A percentile compares a stretch with the other conserved stretches of the same genome.
Conservation (phyloP, 30 jellyfish, hydroid and myxozoan genomes). For the Nemopilema nomurai region DNA sequence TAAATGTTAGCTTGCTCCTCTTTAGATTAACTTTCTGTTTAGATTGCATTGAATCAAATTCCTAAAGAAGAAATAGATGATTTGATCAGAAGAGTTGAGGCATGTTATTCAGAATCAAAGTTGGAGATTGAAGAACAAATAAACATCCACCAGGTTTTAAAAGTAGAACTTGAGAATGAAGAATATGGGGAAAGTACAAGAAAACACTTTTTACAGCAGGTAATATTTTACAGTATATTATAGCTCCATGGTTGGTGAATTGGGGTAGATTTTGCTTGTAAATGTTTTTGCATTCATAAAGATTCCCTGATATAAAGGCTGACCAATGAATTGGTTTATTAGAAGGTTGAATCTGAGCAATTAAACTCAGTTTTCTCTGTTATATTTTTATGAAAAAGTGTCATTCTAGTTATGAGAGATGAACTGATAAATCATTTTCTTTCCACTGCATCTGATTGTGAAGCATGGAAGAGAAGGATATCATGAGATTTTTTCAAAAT, state of each 20-base stretch:
- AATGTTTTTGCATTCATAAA: too few relatives aligned
- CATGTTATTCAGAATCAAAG: slow-evolving; percentile 22
- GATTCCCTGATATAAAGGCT: background rate
- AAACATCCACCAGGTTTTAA: slow-evolving; percentile 51
- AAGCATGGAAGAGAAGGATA: too few relatives aligned
- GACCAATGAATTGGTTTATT: too few relatives aligned
- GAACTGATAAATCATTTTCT: too few relatives aligned
- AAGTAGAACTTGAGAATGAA: slow-evolving; percentile 57
- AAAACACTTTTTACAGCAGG: slow-evolving; percentile 86
- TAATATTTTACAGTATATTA: background rate
- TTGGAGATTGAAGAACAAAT: slow-evolving; percentile 12
- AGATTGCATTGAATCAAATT: slow-evolving; percentile 55
- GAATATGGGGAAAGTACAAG: slow-evolving; percentile 69
- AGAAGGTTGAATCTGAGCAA: background rate
- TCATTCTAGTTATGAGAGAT: too few relatives aligned
- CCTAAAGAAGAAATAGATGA: slow-evolving; percentile 53
- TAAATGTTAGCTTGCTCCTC: background rate
- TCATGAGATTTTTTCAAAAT: too few relatives aligned
- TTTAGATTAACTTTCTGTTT: background rate
- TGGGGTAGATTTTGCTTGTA: too few relatives aligned
- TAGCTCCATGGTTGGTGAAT: background rate
- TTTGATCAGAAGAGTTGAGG: slow-evolving; percentile 52
- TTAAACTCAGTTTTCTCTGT: background rate
- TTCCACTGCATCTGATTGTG: too few relatives aligned
- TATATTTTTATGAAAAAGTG: too few relatives aligned